Conservation (phyloP, 2,888 invertebrate genomes). For the Cecidostiba fungosa region DNA sequence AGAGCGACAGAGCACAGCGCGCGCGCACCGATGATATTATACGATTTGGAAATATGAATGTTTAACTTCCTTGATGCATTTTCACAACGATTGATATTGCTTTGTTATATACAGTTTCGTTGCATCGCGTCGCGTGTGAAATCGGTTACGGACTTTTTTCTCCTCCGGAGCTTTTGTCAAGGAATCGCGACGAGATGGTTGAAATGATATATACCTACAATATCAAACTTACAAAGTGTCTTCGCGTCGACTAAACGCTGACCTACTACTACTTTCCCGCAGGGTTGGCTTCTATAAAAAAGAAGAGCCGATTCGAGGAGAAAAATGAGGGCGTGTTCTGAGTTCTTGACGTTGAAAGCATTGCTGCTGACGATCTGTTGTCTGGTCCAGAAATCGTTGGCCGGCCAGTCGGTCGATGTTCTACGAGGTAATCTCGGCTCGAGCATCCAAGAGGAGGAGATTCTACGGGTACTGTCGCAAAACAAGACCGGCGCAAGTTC, state of each 20-base stretch:
- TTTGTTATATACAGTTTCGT: not conserved
- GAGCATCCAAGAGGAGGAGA: conserved; percentile 71
- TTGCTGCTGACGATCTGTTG: conserved; percentile 28
- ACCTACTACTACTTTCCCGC: not conserved
- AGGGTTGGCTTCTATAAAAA: not conserved
- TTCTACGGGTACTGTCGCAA: conserved; percentile 71
- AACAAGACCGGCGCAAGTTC: conserved; percentile 64
- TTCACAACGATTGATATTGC: conserved; percentile 30
- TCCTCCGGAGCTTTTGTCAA: too few species aligned
- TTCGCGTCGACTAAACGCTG: too few species aligned
- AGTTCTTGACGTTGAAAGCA: not conserved
- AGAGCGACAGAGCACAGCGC: too few species aligned
- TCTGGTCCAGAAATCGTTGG: conserved; percentile 23
- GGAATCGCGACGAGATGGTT: too few species aligned
- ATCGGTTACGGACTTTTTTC: too few species aligned
- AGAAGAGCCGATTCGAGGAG: too few species aligned
- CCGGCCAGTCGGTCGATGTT: conserved; percentile 72
- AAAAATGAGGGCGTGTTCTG: not conserved
- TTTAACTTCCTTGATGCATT: conserved; percentile 54
- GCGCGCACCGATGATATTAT: too few species aligned
- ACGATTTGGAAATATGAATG: conserved; percentile 49
- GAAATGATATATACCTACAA: too few species aligned
- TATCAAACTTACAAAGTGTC: too few species aligned
- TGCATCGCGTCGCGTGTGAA: not conserved
- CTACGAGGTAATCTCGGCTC: conserved; percentile 31